Evolutionary conservation across 2,113 vertebrate species (phyloP).

Genomic region (Speoplatyrhinus poulsoni): DNA sequence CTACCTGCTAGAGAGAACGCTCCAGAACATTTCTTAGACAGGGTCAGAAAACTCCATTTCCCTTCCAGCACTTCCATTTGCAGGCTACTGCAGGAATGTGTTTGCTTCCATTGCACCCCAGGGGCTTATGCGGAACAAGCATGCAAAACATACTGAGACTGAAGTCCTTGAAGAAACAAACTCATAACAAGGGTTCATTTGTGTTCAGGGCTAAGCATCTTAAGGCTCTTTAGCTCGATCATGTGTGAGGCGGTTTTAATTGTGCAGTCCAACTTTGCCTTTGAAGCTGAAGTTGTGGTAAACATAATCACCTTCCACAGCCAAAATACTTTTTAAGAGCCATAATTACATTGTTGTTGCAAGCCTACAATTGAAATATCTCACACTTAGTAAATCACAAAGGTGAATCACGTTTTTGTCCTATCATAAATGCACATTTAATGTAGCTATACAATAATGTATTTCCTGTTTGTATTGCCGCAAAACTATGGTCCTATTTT

Average conservation of each 20-base stretch:
- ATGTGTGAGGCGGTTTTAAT: slow-evolving; percentile 15
- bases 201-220: slow-evolving; percentile 16
- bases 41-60: not conserved
- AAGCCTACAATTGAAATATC: not conserved
- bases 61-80: slow-evolving; percentile 19
- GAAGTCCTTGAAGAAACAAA: slow-evolving; percentile 25
- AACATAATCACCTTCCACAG: slow-evolving; percentile 23
- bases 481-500: not conserved
- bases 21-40: not conserved
- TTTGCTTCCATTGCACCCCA: slow-evolving; percentile 30
- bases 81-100: slow-evolving; percentile 53
- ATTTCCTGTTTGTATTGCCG: slow-evolving; percentile 39
- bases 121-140: slow-evolving; percentile 44
- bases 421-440: slow-evolving; percentile 24
- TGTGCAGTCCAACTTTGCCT: slow-evolving; percentile 23
- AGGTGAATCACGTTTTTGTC: slow-evolving; percentile 1
- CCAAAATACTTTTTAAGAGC: slow-evolving; percentile 11
- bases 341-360: not conserved
- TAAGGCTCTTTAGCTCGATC: slow-evolving; percentile 25
- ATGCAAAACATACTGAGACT: slow-evolving; percentile 27
- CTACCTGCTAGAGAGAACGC: slow-evolving; percentile 21
- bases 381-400: slow-evolving; percentile 6
- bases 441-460: slow-evolving; percentile 23
- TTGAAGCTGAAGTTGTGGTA: slow-evolving; percentile 5
- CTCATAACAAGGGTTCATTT: slow-evolving; percentile 21